Percentiles rank a stretch among this genome's conserved stretches.
These are phyloP conservation scores for Branchinecta lynchi DNA, from an alignment of 1,140 invertebrate species.

Conservation along the genomic window DNA sequence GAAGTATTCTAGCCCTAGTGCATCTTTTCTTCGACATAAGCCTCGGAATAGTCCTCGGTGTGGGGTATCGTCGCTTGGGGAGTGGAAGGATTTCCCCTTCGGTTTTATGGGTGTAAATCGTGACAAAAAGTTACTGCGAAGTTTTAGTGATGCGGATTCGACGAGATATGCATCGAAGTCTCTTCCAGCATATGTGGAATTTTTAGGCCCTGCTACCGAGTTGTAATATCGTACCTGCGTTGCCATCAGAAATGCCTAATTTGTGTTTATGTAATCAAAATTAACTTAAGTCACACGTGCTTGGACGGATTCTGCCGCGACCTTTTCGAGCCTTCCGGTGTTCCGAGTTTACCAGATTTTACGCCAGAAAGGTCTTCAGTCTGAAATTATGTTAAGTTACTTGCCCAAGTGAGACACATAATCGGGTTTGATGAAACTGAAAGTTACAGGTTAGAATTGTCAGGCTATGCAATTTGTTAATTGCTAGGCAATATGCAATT, in stretches of 20 bases:
- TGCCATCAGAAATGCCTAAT: no score
- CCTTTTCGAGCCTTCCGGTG: no score
- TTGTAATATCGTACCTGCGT: background rate
- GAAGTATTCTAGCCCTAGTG: background rate
- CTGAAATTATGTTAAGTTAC: no score
- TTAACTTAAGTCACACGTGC: background rate
- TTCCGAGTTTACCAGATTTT: no score
- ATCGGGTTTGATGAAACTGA: no score
- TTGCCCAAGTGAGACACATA: no score
- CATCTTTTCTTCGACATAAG: background rate
- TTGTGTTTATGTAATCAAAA: background rate
- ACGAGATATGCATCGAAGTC: background rate
- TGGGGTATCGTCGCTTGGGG: background rate
- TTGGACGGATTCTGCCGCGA: background rate
- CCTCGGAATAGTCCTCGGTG: background rate
- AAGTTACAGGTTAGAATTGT: no score
- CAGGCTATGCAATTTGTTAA: no score
- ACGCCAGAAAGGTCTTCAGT: no score
- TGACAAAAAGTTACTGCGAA: background rate
- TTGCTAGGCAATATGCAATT: no score
- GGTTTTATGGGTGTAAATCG: background rate
- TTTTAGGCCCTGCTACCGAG: background rate
- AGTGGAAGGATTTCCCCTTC: background rate
- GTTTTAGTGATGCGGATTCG: background rate
- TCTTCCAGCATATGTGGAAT: background rate